Percentiles rank a stretch among this genome's conserved stretches.
Evolutionary conservation across 2,113 vertebrate species (phyloP).

Genomic region (Ageneiosus marmoratus): DNA sequence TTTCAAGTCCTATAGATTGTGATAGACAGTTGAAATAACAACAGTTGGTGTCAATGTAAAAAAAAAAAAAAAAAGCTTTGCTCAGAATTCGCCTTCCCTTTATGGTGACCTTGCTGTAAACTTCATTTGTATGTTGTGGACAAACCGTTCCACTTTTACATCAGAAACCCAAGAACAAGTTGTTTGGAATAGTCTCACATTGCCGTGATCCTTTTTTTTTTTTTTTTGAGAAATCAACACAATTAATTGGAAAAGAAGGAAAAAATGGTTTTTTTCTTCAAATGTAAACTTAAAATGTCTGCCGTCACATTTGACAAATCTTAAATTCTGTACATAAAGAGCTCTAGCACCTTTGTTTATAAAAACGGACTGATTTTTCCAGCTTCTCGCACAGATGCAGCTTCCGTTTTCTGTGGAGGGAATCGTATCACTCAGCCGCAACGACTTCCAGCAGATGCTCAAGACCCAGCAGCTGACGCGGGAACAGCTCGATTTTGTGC

Average conservation of each 20-base stretch:
- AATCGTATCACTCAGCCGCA: slow-evolving; percentile 86
- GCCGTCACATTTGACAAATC: neutral
- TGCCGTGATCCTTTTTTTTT: neutral
- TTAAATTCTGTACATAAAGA: too few species aligned
- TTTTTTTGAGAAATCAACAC: neutral
- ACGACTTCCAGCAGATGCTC: slow-evolving; percentile 92
- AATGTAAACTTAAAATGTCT: neutral
- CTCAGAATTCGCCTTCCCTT: neutral
- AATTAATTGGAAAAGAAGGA: neutral
- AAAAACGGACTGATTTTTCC: neutral
- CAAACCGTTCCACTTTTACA: neutral
- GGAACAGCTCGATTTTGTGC: slow-evolving; percentile 90
- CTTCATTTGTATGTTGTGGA: neutral
- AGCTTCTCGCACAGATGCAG: slow-evolving; percentile 76
- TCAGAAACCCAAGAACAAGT: neutral
- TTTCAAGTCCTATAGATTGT: neutral
- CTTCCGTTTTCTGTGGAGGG: slow-evolving; percentile 87
- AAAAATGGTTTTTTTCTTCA: neutral
- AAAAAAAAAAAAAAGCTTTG: too few species aligned
- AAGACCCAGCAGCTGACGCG: slow-evolving; percentile 84
- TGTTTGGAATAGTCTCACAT: neutral
- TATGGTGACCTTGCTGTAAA: neutral
- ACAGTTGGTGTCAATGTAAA: neutral
- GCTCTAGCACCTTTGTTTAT: neutral
- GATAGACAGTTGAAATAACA: neutral